Evolutionary conservation across 1,140 invertebrate species (phyloP).

Genomic region (Drosophila parvula): DNA sequence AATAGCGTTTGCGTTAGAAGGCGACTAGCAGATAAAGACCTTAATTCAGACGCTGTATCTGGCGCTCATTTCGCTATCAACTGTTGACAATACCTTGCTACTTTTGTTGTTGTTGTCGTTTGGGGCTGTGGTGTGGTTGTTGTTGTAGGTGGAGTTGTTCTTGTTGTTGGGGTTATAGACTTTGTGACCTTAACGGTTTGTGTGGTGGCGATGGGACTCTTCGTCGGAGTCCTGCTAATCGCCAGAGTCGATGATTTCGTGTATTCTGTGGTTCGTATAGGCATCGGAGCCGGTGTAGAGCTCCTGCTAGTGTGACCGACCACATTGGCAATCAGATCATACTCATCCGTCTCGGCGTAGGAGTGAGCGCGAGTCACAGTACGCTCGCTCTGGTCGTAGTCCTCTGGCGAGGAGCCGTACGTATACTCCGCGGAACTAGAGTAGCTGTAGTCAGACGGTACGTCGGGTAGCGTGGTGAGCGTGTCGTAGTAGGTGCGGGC

Average conservation of each 20-base stretch:
- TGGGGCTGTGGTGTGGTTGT: slow-evolving; percentile 28
- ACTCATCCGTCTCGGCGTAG: slow-evolving; percentile 43
- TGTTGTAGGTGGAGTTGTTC: slow-evolving; percentile 54
- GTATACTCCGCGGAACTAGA: slow-evolving; percentile 56
- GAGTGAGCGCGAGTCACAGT: slow-evolving; percentile 12
- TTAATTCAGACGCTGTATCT: background rate
- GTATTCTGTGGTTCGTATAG: slow-evolving; percentile 11
- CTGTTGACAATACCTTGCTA: slow-evolving; percentile 57
- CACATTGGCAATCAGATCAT: slow-evolving; percentile 55
- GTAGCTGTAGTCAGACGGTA: slow-evolving; percentile 55
- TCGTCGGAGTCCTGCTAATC: slow-evolving; percentile 41
- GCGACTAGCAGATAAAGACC: background rate
- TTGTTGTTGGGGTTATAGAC: slow-evolving; percentile 44
- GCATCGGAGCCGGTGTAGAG: slow-evolving; percentile 15
- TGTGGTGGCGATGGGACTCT: slow-evolving; percentile 40
- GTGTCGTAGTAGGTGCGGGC: slow-evolving; percentile 61
- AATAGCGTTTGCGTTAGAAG: background rate
- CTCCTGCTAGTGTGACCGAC: slow-evolving; percentile 25
- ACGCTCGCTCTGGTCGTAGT: slow-evolving; percentile 53
- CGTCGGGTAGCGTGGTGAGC: slow-evolving; percentile 39
- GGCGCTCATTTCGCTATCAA: slow-evolving; percentile 1
- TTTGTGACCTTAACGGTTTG: slow-evolving; percentile 47
- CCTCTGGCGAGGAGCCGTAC: slow-evolving; percentile 38
- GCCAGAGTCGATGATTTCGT: slow-evolving; percentile 23
- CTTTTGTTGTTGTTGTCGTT: slow-evolving; percentile 58